Percentiles rank a stretch among this genome's conserved stretches.
These are phyloP conservation scores for Dryobates pubescens DNA, from an alignment of 2,797 vertebrate species.

Conservation along the genomic window DNA sequence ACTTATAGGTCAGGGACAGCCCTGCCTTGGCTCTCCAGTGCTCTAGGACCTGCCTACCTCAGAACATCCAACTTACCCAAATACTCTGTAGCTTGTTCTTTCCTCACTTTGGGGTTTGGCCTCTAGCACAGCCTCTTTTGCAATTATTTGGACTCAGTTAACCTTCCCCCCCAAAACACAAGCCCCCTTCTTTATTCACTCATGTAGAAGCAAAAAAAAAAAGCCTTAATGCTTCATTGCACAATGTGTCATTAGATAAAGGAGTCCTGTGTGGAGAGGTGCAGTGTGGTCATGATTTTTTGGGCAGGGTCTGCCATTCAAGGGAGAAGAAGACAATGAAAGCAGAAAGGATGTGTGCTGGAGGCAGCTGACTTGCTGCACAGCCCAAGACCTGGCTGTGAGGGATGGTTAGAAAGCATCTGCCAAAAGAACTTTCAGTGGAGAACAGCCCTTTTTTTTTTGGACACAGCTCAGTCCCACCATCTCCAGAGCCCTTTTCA, in stretches of 20 bases:
- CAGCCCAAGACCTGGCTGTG: not conserved
- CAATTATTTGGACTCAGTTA: not conserved
- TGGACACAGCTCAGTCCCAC: not conserved
- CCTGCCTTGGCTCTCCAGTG: not conserved
- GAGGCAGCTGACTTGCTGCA: not conserved
- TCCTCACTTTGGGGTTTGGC: not conserved
- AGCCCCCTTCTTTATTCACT: not conserved
- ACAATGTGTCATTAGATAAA: not conserved
- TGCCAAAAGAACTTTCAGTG: not conserved
- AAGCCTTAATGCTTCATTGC: not conserved
- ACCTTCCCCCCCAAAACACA: not conserved
- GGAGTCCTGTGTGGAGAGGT: rapidly evolving
- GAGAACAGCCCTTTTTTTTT: not conserved
- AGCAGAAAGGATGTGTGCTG: not conserved
- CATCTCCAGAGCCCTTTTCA: not conserved
- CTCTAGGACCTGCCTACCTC: not conserved
- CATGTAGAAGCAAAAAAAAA: not conserved
- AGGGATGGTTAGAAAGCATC: not conserved
- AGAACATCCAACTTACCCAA: not conserved
- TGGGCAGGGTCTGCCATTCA: not conserved
- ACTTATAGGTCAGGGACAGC: not conserved
- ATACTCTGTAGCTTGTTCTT: not conserved
- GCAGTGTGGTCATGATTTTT: not conserved
- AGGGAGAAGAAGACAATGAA: rapidly evolving
- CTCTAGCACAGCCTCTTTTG: not conserved